Percentiles rank a stretch among this genome's conserved stretches.
phyloP scores from a whole-genome alignment of 92 coral and sea anemone genomes.

The Porites divaricata region DNA sequence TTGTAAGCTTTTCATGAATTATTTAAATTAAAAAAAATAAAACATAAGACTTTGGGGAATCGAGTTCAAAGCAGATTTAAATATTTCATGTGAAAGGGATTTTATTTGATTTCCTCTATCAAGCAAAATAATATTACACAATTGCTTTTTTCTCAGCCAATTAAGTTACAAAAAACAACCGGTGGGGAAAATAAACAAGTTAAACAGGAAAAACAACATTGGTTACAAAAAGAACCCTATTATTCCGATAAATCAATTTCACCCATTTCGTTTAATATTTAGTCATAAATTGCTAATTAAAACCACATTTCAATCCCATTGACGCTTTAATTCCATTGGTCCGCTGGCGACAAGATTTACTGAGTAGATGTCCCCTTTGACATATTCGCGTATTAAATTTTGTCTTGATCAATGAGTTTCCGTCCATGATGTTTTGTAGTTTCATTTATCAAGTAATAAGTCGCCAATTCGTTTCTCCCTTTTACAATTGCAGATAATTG shows the following conservation, averaged over 20 bases:
- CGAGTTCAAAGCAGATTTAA: background rate
- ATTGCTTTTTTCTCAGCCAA: conserved; percentile 40
- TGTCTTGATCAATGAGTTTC: conserved; percentile 26
- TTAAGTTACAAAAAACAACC: conserved; percentile 17
- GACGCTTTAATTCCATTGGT: conserved; percentile 16
- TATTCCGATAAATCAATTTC: conserved; percentile 22
- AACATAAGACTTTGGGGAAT: background rate
- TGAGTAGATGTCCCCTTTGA: conserved; percentile 6
- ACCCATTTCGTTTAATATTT: background rate
- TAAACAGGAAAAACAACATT: conserved; percentile 10
- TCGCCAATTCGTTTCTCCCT: conserved; percentile 27
- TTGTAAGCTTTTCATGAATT: too few species aligned
- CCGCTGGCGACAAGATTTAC: background rate
- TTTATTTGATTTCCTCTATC: conserved; percentile 15
- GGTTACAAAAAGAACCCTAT: conserved; percentile 12
- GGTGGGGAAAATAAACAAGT: conserved; percentile 25
- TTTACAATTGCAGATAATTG: conserved; percentile 38
- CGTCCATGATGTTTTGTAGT: conserved; percentile 20
- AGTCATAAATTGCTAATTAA: conserved; percentile 12
- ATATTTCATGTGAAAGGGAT: background rate
- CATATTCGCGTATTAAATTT: conserved; percentile 13
- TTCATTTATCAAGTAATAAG: conserved; percentile 31
- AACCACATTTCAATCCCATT: conserved; percentile 15
- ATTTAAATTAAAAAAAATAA: background rate
- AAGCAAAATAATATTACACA: conserved; percentile 4